phyloP scores from a whole-genome alignment of 2,113 vertebrate species.

The Electrona antarctica region DNA sequence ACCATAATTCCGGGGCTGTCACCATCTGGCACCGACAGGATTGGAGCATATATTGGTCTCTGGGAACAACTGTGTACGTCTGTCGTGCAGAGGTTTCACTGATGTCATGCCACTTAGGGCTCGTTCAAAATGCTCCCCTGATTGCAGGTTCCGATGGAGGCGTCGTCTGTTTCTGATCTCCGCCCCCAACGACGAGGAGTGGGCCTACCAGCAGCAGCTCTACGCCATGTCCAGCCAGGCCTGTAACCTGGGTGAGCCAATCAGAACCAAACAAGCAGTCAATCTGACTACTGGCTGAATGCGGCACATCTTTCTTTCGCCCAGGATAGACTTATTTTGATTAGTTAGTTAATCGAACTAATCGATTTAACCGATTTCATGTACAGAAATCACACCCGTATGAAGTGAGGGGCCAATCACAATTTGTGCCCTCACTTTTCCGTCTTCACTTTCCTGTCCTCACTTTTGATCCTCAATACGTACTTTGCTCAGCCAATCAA shows the following conservation, averaged over 20 bases:
- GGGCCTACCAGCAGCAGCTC: conserved; percentile 98
- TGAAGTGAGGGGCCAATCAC: no score
- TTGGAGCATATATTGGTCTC: conserved; percentile 21
- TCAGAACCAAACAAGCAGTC: not conserved
- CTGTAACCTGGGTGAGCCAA: conserved; percentile 94
- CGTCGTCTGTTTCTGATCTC: conserved; percentile 95
- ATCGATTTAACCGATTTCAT: no score
- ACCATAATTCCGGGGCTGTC: conserved; percentile 59
- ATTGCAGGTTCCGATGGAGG: conserved; percentile 94
- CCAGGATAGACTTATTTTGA: no score
- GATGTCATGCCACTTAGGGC: conserved; percentile 40
- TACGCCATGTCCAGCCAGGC: conserved; percentile 93
- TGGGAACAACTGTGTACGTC: conserved; percentile 5
- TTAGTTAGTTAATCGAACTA: no score
- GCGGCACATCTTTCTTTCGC: no score
- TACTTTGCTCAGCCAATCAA: no score
- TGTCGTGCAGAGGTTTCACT: conserved; percentile 27
- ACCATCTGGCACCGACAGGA: conserved; percentile 34
- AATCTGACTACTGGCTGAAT: not conserved
- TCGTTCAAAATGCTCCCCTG: conserved; percentile 24
- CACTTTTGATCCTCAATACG: no score
- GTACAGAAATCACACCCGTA: no score
- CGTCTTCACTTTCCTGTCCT: no score
- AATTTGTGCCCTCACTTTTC: no score
- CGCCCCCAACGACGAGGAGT: conserved; percentile 93